Conservation (phyloP, 2,888 invertebrate genomes). For the Incurvaria masculella region DNA sequence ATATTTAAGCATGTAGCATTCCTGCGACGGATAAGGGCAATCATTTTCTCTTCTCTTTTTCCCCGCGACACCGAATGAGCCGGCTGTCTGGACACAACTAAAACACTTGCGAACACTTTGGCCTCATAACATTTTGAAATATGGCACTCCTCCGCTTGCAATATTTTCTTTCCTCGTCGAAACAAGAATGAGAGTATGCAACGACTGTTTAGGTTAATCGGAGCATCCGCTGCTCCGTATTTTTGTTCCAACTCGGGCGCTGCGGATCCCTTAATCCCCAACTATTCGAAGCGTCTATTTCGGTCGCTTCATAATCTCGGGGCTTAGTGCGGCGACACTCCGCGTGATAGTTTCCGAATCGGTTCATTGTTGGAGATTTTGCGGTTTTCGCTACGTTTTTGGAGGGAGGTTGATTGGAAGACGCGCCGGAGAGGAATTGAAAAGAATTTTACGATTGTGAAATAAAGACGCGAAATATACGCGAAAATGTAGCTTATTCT, state of each 20-base stretch:
- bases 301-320: slow-evolving; percentile 54
- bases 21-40: too few species aligned
- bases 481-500: too few species aligned
- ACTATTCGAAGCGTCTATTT: slow-evolving; percentile 56
- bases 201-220: slow-evolving; percentile 48
- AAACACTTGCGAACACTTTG: too few species aligned
- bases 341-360: slow-evolving; percentile 54
- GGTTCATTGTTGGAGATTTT: slow-evolving; percentile 46
- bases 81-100: too few species aligned
- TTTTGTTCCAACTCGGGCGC: slow-evolving; percentile 51
- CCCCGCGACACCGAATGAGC: too few species aligned
- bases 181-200: background rate
- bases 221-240: slow-evolving; percentile 54
- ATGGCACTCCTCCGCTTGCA: background rate
- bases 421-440: too few species aligned
- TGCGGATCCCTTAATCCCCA: slow-evolving; percentile 52
- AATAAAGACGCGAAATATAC: too few species aligned
- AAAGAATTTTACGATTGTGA: too few species aligned
- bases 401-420: background rate
- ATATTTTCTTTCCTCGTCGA: background rate
- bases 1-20: too few species aligned
- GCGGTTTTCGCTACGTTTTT: slow-evolving; percentile 26
- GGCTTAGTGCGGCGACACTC: slow-evolving; percentile 56
- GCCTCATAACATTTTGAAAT: too few species aligned
- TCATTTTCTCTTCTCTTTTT: too few species aligned